These are phyloP conservation scores for Nasonia longicornis DNA, from an alignment of 1,140 invertebrate genomes.

Conservation along the genomic window DNA sequence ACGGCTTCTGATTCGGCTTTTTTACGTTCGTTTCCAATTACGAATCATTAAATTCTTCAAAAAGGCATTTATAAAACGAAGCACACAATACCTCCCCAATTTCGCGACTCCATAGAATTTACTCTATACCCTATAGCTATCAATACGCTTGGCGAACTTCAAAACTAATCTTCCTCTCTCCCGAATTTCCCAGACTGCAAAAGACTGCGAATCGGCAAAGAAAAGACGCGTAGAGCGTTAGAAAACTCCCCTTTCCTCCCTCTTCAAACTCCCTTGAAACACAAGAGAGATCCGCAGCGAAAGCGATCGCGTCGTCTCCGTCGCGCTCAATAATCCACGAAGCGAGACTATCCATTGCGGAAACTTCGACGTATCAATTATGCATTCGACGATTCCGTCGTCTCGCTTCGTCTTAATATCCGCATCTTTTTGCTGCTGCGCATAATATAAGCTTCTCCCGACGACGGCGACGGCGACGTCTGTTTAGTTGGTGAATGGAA, in stretches of 20 bases:
- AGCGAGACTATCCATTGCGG: not conserved
- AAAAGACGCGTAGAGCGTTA: not conserved
- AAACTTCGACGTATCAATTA: conserved; percentile 37
- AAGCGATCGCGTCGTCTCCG: not conserved
- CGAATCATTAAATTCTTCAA: no score
- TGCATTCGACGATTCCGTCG: conserved; percentile 29
- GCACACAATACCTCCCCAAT: no score
- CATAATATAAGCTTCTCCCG: not conserved
- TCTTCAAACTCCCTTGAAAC: not conserved
- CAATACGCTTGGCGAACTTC: not conserved
- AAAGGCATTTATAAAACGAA: no score
- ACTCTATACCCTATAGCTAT: no score
- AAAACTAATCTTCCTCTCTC: not conserved
- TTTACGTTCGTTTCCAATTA: no score
- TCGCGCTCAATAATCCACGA: conserved; percentile 16
- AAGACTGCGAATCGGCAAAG: not conserved
- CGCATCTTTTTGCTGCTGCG: not conserved
- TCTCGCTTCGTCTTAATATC: not conserved
- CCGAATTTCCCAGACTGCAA: not conserved
- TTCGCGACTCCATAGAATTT: no score
- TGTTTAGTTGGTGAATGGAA: not conserved
- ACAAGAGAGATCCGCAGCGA: not conserved
- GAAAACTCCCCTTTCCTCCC: not conserved
- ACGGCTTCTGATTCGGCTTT: no score
- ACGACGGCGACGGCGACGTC: not conserved